Evolutionary conservation across 2,113 vertebrate genomes (phyloP).

Genomic region (Zosterops borbonicus): DNA sequence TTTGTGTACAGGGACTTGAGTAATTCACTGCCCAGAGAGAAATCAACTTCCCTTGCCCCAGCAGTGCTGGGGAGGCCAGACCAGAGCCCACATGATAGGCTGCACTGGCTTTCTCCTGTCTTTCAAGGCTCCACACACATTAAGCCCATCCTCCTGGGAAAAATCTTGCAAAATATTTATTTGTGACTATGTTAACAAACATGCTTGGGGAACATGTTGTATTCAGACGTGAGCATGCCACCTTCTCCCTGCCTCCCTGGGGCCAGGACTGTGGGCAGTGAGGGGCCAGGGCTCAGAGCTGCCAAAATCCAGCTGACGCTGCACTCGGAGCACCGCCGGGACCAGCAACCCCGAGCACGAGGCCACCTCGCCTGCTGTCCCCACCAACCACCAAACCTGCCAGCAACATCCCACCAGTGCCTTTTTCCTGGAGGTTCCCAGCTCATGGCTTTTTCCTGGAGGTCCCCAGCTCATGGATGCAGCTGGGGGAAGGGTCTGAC

Average conservation of each 20-base stretch:
- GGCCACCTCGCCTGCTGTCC: not conserved
- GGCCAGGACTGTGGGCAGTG: not conserved
- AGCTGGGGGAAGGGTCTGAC: not conserved
- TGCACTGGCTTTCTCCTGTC: not conserved
- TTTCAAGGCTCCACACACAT: not conserved
- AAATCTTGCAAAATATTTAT: not conserved
- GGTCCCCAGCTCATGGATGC: not conserved
- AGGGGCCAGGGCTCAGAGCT: not conserved
- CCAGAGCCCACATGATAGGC: not conserved
- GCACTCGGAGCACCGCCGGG: not conserved
- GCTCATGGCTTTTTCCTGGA: not conserved
- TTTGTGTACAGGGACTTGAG: not conserved
- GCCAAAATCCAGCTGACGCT: not conserved
- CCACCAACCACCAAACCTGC: not conserved
- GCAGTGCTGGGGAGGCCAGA: not conserved
- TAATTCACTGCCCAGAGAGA: not conserved
- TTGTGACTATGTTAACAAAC: conserved; percentile 15
- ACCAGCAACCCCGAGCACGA: not conserved
- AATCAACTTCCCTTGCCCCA: not conserved
- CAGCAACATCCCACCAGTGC: not conserved
- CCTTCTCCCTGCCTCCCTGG: not conserved
- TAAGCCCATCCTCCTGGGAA: not conserved
- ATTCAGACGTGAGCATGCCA: not conserved
- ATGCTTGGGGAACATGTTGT: not conserved
- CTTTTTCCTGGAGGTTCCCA: not conserved